A percentile compares a stretch with the other conserved stretches of the same genome.
These are phyloP conservation scores for Sylvia atricapilla DNA, from an alignment of 2,113 vertebrate species.

Conservation along the genomic window DNA sequence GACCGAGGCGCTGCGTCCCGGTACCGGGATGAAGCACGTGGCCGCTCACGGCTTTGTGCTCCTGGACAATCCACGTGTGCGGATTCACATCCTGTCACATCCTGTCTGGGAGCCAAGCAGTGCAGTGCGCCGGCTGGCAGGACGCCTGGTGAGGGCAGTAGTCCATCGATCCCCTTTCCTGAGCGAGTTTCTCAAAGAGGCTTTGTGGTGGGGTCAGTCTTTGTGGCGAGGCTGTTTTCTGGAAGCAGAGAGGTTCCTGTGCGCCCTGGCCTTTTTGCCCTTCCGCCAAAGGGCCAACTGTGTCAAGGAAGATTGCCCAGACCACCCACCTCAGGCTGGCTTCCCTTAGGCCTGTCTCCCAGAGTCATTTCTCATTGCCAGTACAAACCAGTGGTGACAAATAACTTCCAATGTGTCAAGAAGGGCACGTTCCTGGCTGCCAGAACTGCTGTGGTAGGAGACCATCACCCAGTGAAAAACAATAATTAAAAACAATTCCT, in stretches of 20 bases:
- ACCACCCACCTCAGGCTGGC: not conserved
- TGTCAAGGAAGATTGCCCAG: not conserved
- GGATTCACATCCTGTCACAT: not conserved
- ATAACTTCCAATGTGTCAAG: not conserved
- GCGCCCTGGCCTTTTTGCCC: not conserved
- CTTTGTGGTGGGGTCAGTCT: not conserved
- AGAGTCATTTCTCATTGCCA: not conserved
- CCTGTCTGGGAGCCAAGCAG: not conserved
- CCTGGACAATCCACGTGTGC: not conserved
- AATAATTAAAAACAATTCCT: not conserved
- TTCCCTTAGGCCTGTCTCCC: not conserved
- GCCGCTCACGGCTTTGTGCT: not conserved
- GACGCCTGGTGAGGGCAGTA: not conserved
- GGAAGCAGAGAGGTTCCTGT: not conserved
- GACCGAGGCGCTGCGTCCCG: rapidly evolving
- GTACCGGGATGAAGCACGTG: rapidly evolving
- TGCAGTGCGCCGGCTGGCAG: rapidly evolving
- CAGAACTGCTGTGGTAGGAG: not conserved
- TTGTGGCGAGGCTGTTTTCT: not conserved
- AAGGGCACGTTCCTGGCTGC: not conserved
- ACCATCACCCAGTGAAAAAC: not conserved
- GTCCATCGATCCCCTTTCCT: not conserved
- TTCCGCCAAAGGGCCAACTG: not conserved
- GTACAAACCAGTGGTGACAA: not conserved
- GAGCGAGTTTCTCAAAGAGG: not conserved